Percentiles rank a stretch among this genome's conserved stretches.
phyloP scores from a whole-genome alignment of 2,888 invertebrate genomes.

The Chrysolina oricalcia region DNA sequence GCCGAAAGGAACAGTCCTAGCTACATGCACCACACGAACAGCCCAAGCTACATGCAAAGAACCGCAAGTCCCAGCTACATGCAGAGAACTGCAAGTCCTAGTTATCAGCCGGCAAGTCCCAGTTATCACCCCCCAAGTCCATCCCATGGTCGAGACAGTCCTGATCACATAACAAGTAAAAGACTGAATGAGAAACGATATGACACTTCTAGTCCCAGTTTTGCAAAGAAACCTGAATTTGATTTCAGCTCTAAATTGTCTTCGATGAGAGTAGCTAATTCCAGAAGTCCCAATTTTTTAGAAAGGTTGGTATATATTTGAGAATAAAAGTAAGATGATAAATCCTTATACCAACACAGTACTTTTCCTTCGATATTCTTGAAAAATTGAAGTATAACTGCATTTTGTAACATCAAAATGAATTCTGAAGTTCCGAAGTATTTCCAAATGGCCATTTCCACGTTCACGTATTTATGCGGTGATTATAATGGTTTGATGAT shows the following conservation, averaged over 20 bases:
- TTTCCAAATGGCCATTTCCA: too few species aligned
- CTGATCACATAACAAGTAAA: slow-evolving; percentile 68
- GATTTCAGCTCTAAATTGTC: slow-evolving; percentile 66
- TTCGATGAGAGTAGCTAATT: slow-evolving; percentile 65
- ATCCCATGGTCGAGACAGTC: slow-evolving; percentile 65
- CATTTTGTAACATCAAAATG: too few species aligned
- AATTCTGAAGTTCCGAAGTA: too few species aligned
- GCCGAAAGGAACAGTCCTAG: slow-evolving; percentile 65
- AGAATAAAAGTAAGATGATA: neutral
- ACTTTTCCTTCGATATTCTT: neutral
- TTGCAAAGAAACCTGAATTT: slow-evolving; percentile 61
- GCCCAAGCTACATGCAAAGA: slow-evolving; percentile 66
- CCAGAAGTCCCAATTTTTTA: slow-evolving; percentile 65
- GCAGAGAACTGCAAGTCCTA: slow-evolving; percentile 63
- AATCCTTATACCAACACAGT: neutral
- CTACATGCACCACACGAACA: slow-evolving; percentile 64
- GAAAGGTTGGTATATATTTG: slow-evolving; percentile 54
- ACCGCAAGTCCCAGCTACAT: slow-evolving; percentile 66
- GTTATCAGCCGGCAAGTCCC: slow-evolving; percentile 65
- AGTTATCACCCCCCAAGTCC: slow-evolving; percentile 48
- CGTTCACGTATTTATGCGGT: too few species aligned
- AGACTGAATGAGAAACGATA: slow-evolving; percentile 66
- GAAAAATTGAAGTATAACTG: too few species aligned
- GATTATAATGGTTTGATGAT: too few species aligned
- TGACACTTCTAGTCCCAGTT: slow-evolving; percentile 66